Evolutionary conservation across 2,113 vertebrate species (phyloP), one percentile per base, ranked within the genome.

Genomic region (Aphelocoma coerulescens): DNA sequence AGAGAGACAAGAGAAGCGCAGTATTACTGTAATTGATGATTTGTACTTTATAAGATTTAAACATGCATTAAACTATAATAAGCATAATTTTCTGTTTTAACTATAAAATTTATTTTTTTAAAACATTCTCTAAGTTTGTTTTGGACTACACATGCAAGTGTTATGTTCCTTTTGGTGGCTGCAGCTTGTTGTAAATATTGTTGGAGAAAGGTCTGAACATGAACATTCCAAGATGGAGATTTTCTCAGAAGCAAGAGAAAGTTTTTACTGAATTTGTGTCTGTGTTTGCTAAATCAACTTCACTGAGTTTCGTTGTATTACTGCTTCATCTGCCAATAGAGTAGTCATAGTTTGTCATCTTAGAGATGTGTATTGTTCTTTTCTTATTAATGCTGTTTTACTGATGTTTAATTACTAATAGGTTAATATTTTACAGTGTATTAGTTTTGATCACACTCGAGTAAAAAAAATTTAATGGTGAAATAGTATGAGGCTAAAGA

Each of bases 341-440:
- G 7, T 58, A 66, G 26, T 26, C 3, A 1, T 32, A 61, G 35
- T 80, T 72, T 65, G 18, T 85, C 3, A 7, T 58, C 27, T 22
- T 84, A 71, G 16, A 85, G 14, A 57, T 65, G 4, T 16, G 6
- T 73, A 26, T 52, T 91, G n/a, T 39, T 67, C 30, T 88, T 30
- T 67, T 57, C 24, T 77, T 67, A n/a, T 13, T 57, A 17, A 73
- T 66, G 22, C 30, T 79, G 4, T 5, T 88, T 79, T 85, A 35
- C 8, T 72, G 37, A n/a, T 65, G 32, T 52, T 80, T 73, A 57
- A 33, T 90, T 79, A 20, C 39, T 63, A 79, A 65, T 7, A 49
- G 6, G 8, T 61, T 0, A 0, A 21, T 85, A 52, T 66, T 76
- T 69, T 91, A 54, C 22, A n/a, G 10, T 3, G 0, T 62, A 15